Percentiles rank a stretch among this genome's conserved stretches.
Evolutionary conservation across 2,113 vertebrate species (phyloP).

Genomic region (Muntiacus reevesi): DNA sequence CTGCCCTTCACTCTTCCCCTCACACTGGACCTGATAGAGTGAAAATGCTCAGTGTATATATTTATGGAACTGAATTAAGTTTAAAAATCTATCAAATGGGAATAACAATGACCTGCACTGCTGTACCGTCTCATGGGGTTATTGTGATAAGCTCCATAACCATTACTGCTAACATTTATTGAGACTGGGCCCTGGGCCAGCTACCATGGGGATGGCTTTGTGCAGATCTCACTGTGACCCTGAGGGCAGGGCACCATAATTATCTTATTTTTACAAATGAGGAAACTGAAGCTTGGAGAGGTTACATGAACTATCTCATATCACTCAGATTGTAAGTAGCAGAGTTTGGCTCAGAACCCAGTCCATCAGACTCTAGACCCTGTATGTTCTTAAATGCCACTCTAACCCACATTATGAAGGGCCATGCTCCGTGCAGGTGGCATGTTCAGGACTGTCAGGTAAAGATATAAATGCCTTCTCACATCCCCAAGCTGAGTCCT

Average conservation of each 20-base stretch:
- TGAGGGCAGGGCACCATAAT: neutral
- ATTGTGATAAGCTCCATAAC: neutral
- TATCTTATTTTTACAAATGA: neutral
- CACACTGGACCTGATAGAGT: neutral
- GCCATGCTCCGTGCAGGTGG: neutral
- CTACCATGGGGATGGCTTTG: too few relatives aligned
- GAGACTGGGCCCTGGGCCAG: neutral
- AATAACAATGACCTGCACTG: neutral
- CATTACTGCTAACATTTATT: neutral
- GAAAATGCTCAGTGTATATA: neutral
- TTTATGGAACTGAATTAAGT: neutral
- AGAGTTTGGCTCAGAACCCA: neutral
- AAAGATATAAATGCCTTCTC: neutral
- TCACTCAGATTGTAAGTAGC: neutral
- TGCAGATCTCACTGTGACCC: neutral
- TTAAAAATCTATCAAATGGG: neutral
- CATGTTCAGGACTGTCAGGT: neutral
- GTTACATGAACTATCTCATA: neutral
- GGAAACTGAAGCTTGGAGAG: neutral
- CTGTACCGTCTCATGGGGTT: neutral
- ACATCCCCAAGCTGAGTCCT: neutral
- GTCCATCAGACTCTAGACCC: neutral
- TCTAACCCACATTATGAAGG: neutral
- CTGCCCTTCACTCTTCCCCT: neutral
- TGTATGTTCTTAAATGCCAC: neutral